These are phyloP conservation scores for Sardinella longiceps DNA, from an alignment of 2,797 vertebrate species.

Conservation along the genomic window DNA sequence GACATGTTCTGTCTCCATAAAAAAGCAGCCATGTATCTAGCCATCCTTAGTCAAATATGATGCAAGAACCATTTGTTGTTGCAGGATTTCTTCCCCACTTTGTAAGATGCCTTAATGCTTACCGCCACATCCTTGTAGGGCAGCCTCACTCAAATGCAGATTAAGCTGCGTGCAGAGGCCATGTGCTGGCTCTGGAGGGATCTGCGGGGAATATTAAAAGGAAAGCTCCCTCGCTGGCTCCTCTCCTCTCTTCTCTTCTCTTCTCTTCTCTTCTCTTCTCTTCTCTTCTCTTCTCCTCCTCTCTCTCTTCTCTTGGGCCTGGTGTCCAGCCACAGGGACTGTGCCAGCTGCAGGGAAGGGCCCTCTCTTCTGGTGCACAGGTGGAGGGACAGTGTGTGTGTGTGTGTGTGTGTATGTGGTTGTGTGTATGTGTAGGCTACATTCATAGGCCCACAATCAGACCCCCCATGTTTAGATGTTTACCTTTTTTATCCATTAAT, in stretches of 20 bases:
- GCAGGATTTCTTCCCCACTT: slow-evolving; percentile 2
- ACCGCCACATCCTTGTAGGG: not conserved
- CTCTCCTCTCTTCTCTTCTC: not conserved
- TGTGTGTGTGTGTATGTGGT: not conserved
- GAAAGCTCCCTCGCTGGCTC: slow-evolving; percentile 19
- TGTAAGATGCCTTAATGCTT: not conserved
- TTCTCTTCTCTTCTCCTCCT: too few relatives aligned
- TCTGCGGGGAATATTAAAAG: slow-evolving; percentile 49
- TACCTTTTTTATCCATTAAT: too few relatives aligned
- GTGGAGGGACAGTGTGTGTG: slow-evolving; percentile 27
- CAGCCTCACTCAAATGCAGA: slow-evolving; percentile 19
- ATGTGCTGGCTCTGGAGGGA: slow-evolving; percentile 36
- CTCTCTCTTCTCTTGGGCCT: slow-evolving; percentile 1
- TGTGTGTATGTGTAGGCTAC: not conserved
- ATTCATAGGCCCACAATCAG: too few relatives aligned
- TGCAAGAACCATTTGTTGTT: not conserved
- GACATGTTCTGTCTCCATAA: not conserved
- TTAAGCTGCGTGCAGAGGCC: slow-evolving; percentile 31
- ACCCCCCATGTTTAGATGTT: too few relatives aligned
- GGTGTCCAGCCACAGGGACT: slow-evolving; percentile 23
- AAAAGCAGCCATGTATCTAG: not conserved
- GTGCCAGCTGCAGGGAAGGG: slow-evolving; percentile 23
- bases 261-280: too few relatives aligned
- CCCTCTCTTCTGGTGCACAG: slow-evolving; percentile 27
- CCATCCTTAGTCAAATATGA: not conserved